Base-by-base conservation (phyloP, 2,888 invertebrate species). In the Rutpela maculata region DNA sequence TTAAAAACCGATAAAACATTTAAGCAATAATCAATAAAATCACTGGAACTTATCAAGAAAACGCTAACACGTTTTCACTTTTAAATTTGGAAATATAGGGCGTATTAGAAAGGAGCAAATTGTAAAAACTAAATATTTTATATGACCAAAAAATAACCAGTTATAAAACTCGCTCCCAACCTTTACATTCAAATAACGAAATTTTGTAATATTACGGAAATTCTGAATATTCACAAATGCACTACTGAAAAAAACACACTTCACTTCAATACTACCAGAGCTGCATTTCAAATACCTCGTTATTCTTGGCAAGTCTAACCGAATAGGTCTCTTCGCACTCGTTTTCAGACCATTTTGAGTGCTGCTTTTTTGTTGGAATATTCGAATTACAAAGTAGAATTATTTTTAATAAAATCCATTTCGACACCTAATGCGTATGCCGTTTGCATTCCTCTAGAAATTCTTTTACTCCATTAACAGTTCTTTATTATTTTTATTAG, bases 401-500 rank as follows among this genome's bases (percentile, higher is more conserved):
- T 67, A 67, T 67, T 56, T 67, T 15, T 55, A 50, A 67, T 55
- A 26, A 50, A 22, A 22, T n/a, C 50, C 55, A 26, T 67, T 55
- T 55, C 67, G n/a, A 56, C 67, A 56, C 67, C 67, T 67, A 9
- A 17, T 59, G 59, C 22, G 26, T 67, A 67, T 55, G 50, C 55
- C 43, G 55, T 31, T 65, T 50, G 55, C 22, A 67, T 67, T 55
- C 67, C 67, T 26, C n/a, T 15, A 55, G 55, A 22, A 22, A 55
- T 67, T 67, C 55, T 67, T 67, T 15, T n/a, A 1, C 17, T 4
- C 55, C n/a, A n/a, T 55, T 55, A 55, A 50, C 22, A 55, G n/a
- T 50, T 67, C 55, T 67, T 67, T 55, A 50, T 67, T 55, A 67
- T 50, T n/a, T 55, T 55, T 67, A 67, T 55, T 67, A 19, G 22